Percentiles rank a stretch among this genome's conserved stretches.
Conservation (phyloP, 2,113 vertebrate genomes). For the Rhodinocichla rosea region DNA sequence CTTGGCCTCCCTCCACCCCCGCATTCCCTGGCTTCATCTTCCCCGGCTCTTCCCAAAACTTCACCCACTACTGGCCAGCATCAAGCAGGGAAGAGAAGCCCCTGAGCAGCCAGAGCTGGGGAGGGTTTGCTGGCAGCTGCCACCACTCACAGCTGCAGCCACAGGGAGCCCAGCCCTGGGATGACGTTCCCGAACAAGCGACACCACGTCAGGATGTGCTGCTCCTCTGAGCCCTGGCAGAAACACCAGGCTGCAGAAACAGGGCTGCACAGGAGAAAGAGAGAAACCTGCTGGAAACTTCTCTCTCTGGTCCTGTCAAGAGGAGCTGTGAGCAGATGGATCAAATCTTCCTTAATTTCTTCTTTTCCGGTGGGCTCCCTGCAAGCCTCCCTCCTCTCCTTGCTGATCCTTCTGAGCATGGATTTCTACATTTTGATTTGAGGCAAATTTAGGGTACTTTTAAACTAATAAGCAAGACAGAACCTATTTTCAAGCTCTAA, state of each 20-base stretch:
- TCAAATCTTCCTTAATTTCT: neutral
- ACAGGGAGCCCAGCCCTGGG: neutral
- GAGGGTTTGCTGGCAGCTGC: neutral
- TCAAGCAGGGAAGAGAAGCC: neutral
- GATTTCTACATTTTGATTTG: neutral
- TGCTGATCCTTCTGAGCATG: neutral
- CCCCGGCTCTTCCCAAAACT: neutral
- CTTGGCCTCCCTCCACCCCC: neutral
- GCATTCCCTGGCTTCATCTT: neutral
- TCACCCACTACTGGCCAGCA: neutral
- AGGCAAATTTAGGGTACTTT: neutral
- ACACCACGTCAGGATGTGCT: neutral
- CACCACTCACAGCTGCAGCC: neutral
- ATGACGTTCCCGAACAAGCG: fast-evolving
- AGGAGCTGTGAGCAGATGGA: neutral
- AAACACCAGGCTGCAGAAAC: neutral
- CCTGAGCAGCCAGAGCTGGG: neutral
- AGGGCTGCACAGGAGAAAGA: neutral
- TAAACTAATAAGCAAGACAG: neutral
- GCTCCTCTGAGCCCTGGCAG: neutral
- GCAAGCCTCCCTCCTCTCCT: neutral
- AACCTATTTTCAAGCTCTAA: neutral
- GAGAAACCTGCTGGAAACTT: neutral
- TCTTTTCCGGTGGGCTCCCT: neutral
- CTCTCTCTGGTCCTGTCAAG: neutral